Evolutionary conservation across 2,888 invertebrate species (phyloP).

Genomic region (Phaonia tiefii): DNA sequence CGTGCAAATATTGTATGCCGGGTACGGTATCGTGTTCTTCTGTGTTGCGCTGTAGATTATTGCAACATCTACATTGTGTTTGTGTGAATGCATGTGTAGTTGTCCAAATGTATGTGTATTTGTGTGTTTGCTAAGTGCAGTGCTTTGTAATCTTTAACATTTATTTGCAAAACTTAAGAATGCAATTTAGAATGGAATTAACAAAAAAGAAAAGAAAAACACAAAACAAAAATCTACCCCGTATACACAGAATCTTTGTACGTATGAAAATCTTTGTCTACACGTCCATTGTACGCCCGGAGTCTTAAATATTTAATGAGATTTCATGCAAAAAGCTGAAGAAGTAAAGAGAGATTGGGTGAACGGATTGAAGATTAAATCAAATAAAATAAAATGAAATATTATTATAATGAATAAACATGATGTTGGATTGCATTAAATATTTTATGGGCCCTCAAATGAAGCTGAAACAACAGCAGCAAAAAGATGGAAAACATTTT

Average conservation of each 20-base stretch:
- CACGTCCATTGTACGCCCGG: slow-evolving; percentile 10
- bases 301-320: slow-evolving; percentile 47
- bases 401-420: slow-evolving; percentile 52
- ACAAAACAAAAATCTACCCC: no score
- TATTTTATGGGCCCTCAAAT: not conserved
- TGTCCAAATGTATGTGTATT: slow-evolving; percentile 18
- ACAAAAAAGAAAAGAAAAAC: not conserved
- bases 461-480: not conserved
- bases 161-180: slow-evolving; percentile 60
- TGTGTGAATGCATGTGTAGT: not conserved
- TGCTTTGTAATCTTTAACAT: slow-evolving; percentile 59
- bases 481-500: not conserved
- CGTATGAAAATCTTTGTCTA: not conserved
- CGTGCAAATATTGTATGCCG: no score
- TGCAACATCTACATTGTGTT: not conserved
- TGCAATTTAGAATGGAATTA: slow-evolving; percentile 48
- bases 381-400: slow-evolving; percentile 52
- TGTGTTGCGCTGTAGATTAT: not conserved
- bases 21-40: not conserved
- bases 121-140: slow-evolving; percentile 49
- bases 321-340: slow-evolving; percentile 27
- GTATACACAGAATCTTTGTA: no score
- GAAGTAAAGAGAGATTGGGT: not conserved
- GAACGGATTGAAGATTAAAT: not conserved
- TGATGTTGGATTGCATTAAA: not conserved